phyloP scores from a whole-genome alignment of 1,140 invertebrate genomes.

The Eriosoma lanigerum region DNA sequence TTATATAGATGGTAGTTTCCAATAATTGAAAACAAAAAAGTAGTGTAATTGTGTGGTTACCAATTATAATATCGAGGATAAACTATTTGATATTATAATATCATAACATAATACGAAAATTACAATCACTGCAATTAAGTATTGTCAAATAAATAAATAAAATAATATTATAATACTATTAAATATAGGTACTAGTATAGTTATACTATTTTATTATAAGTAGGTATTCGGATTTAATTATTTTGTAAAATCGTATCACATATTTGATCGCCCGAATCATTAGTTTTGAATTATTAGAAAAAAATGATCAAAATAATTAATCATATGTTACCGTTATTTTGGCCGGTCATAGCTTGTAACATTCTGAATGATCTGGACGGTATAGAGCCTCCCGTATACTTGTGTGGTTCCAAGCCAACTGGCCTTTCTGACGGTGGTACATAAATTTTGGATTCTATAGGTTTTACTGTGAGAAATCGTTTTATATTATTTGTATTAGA shows the following conservation, averaged over 20 bases:
- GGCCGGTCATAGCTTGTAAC: slow-evolving; percentile 76
- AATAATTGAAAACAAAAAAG: not conserved
- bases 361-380: slow-evolving; percentile 84
- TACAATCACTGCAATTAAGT: not conserved
- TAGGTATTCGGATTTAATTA: not conserved
- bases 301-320: too few species aligned
- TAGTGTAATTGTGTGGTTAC: too few species aligned
- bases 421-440: slow-evolving; percentile 68
- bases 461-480: not conserved
- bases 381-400: slow-evolving; percentile 80
- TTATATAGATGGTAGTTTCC: not conserved
- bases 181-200: too few species aligned
- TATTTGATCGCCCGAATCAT: slow-evolving; percentile 47
- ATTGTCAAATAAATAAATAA: not conserved
- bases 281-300: not conserved
- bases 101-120: not conserved
- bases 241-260: slow-evolving; percentile 19
- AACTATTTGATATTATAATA: too few species aligned
- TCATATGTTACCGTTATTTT: slow-evolving; percentile 37
- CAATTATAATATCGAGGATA: too few species aligned
- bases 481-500: too few species aligned
- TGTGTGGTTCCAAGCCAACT: slow-evolving; percentile 70
- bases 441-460: slow-evolving; percentile 48
- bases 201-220: too few species aligned
- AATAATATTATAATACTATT: not conserved